Base-by-base conservation (phyloP, 2,888 invertebrate genomes). In the Idaea dimidiata region DNA sequence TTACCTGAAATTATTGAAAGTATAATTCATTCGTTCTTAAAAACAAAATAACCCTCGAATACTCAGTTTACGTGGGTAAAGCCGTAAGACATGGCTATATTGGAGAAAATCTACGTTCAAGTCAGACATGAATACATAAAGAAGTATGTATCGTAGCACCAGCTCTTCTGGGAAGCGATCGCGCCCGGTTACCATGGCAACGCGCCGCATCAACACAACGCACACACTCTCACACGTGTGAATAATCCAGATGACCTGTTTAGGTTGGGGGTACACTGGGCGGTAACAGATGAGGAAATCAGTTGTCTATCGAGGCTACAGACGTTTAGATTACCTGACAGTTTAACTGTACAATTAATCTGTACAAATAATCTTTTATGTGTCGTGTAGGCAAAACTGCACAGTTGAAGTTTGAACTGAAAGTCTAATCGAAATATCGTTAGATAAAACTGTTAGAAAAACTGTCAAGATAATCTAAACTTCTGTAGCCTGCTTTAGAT, bases 131-230 rank as follows among this genome's bases (percentile, higher is more conserved):
- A 53, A 53, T n/a, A 53, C 53, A 6, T 10, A 53, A 53, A 1
- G 10, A 53, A 53, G 59, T 59, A 59, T 61, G 56, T 60, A 56
- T 16, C 31, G 43, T 33, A 31, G 6, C 14, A 54, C 16, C 58
- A 67, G 62, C 63, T 86, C 83, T 91, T 91, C 91, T 87, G 86
- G 86, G 91, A 91, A 91, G 79, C 79, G 69, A 71, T 60, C 76
- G 73, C 69, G 82, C 67, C 67, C 76, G 81, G 90, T 90, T 70
- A 78, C 77, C 84, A 88, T 89, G 84, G 77, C 82, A 81, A 91
- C 91, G 83, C 83, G 91, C 72, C 91, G 91, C 91, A 92, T 92
- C 90, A 92, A 91, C 91, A 92, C 81, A 70, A 68, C 76, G 65
- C 68, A 73, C 74, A 69, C 78, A 75, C 73, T 72, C 71, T 73